Evolutionary conservation across 2,797 vertebrate species (phyloP), one percentile per base, ranked within the genome.

Genomic region (Aulostomus chinensis): DNA sequence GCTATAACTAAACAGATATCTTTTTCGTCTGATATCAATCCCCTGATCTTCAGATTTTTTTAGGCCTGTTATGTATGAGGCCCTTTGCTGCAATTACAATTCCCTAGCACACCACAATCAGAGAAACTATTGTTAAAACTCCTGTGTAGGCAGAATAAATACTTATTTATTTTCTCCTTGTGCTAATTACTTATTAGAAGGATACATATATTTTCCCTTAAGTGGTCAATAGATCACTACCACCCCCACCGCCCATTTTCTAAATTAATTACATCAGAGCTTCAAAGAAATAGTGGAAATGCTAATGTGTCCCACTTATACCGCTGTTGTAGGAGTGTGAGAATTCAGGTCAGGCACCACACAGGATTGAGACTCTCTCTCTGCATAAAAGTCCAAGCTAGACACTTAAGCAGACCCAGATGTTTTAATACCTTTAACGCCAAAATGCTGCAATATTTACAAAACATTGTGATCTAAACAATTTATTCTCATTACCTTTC

Each of bases 221-320:
- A 82, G 75, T 78, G 55, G 56, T 86, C 78, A 72, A 76, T 80
- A 70, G 60, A 81, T 73, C 74, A 78, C 52, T 12, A 28, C 13
- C 14, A 11, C 1, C 3, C 11, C 17, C 8, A 21, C 28, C 18
- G 53, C 63, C 40, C 15, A 51, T 78, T 79, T 79, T 81, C 67
- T 64, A 82, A 86, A 85, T 85, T 68, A 84, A 84, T 87, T 84
- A 80, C 68, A 87, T 69, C 61, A 70, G 59, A 58, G 49, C 58
- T 73, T 76, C 46, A 81, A 80, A 74, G 72, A 68, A 74, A 73
- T 39, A 37, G 46, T 76, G 40, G 38, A 73, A 76, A 83, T 84
- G 81, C 72, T 76, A 78, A 86, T 85, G 73, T 77, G 72, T 51
- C 62, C 70, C 66, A 86, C 58, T 79, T 78, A 86, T 65, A 79